phyloP scores from a whole-genome alignment of 1,140 invertebrate genomes.

The Phymorhynchus buccinoides region DNA sequence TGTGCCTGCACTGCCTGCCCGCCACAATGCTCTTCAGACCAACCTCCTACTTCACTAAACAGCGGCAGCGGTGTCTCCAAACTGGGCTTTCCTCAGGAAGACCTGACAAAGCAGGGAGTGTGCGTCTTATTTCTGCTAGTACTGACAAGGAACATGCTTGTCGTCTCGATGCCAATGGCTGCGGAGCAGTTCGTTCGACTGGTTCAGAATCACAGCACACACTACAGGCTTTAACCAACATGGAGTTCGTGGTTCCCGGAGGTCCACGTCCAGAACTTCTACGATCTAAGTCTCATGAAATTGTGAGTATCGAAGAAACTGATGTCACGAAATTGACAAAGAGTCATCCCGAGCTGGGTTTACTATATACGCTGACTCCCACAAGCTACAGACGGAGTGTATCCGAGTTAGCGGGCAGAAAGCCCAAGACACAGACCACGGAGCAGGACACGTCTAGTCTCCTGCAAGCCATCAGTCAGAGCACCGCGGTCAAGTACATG shows the following conservation, averaged over 20 bases:
- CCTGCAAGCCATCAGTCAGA: conserved; percentile 14
- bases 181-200: background rate
- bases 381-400: background rate
- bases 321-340: background rate
- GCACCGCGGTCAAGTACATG: background rate
- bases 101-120: background rate
- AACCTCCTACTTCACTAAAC: background rate
- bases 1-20: conserved; percentile 38
- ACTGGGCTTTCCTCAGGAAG: background rate
- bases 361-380: background rate
- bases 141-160: background rate
- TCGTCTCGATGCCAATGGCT: background rate
- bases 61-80: background rate
- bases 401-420: background rate
- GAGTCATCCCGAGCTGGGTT: background rate
- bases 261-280: background rate
- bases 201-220: background rate
- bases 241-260: background rate
- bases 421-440: background rate
- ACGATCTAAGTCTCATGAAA: background rate
- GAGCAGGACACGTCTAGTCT: background rate
- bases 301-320: background rate
- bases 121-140: no score
- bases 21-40: conserved; percentile 38
- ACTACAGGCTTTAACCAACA: background rate